Base-by-base conservation (phyloP, 2,797 vertebrate genomes). In the Heliangelus exortis region DNA sequence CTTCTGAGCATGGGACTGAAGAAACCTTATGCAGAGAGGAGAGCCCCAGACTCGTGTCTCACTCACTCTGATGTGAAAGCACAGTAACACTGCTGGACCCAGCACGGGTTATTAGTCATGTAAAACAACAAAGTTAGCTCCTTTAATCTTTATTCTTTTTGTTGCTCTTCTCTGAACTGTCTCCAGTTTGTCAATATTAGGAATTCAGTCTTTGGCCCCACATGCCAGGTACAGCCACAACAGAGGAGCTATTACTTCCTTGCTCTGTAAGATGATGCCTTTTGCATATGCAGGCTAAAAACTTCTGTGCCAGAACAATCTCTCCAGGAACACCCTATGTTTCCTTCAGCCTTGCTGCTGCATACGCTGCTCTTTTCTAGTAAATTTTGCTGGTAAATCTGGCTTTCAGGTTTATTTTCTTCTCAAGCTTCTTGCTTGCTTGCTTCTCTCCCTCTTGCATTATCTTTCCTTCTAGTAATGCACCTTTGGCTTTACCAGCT, bases 101-200 rank as follows among this genome's bases (percentile, higher is more conserved):
- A 53, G 39, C 66, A 65, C 0, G 0, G 57, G 39, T 73, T 85
- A 73, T 91, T 73, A 71, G 34, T 92, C 65, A 88, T 33, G n/a
- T 83, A 90, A 90, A 80, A 72, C 31, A 59, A 71, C 73, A 74
- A 54, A 63, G 65, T 67, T 72, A 31, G 2, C 22, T 87, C 36
- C 41, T 84, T 92, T 74, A 71, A 82, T 71, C 36, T 85, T 85
- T 41, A 4, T 9, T 50, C 59, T 78, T 67, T 45, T 71, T 3
- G 21, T 86, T 55, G 8, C 22, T 76, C 14, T 79, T 91, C 74
- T 87, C 63, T 90, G 84, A 87, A 91, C 84, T 75, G 63, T 76
- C 81, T 89, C 81, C 67, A 92, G 7, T 90, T 78, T 81, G 57
- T 72, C 91, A 85, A 33, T 83, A 83, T 34, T 59, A 68, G 31